Conservation (phyloP, 1,140 invertebrate species). For the honey bee (Apis mellifera) region Amel_HAv3.1 CM009940.2:7631001-7631500, state of each 20-base stretch:
- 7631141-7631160: too few species aligned
- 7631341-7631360: constrained; percentile 75
- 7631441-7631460: constrained; percentile 27
- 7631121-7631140: too few species aligned
- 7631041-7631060: too few species aligned
- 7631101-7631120: too few species aligned
- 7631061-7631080: too few species aligned
- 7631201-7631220: too few species aligned
- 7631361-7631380: constrained; percentile 75
- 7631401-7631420: constrained; percentile 50
- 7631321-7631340: constrained; percentile 69
- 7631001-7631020: too few species aligned
- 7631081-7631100: too few species aligned
- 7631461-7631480: background rate
- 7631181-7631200: constrained; percentile 23
- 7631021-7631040: too few species aligned
- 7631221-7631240: background rate
- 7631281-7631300: constrained; percentile 60
- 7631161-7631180: too few species aligned
- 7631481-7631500: background rate
- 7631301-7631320: constrained; percentile 60
- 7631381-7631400: constrained; percentile 68
- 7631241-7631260: constrained; percentile 15
- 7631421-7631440: constrained; percentile 62
- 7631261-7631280: constrained; percentile 37